A percentile compares a stretch with the other conserved stretches of the same genome.
These are phyloP conservation scores for Narcine bancroftii DNA, from an alignment of 2,113 vertebrate species.

Conservation along the genomic window DNA sequence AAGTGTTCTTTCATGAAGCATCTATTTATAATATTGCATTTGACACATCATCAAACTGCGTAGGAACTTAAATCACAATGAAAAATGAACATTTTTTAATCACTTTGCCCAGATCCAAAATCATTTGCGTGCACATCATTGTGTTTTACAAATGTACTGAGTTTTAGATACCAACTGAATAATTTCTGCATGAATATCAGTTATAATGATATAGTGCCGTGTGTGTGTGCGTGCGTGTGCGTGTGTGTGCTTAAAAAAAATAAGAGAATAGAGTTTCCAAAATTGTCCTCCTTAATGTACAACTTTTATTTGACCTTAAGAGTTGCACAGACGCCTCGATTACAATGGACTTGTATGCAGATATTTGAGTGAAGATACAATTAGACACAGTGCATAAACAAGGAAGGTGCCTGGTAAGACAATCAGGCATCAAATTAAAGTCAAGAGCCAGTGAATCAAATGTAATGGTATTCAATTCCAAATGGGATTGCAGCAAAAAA, in stretches of 20 bases:
- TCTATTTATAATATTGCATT: too few relatives aligned
- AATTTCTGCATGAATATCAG: neutral
- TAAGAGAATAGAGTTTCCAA: neutral
- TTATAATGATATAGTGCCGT: too few relatives aligned
- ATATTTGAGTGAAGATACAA: slow-evolving; percentile 26
- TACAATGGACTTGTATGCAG: neutral
- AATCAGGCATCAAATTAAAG: slow-evolving; percentile 6
- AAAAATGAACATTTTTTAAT: neutral
- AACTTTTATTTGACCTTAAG: slow-evolving; percentile 34
- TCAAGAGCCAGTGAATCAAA: slow-evolving; percentile 5
- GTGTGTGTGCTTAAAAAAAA: neutral
- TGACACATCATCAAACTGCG: too few relatives aligned
- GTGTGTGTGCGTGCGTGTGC: neutral
- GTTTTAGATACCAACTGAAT: neutral
- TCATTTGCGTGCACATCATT: neutral
- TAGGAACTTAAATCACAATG: neutral
- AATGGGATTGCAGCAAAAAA: slow-evolving; percentile 14
- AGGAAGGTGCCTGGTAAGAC: neutral
- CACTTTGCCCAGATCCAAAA: neutral
- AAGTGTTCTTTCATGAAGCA: neutral
- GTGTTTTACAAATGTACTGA: neutral
- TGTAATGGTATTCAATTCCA: neutral
- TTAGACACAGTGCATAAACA: slow-evolving; percentile 22
- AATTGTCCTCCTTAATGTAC: neutral
- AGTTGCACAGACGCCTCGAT: neutral